Evolutionary conservation across 1,140 invertebrate species (phyloP).

Genomic region (Fopius arisanus): DNA sequence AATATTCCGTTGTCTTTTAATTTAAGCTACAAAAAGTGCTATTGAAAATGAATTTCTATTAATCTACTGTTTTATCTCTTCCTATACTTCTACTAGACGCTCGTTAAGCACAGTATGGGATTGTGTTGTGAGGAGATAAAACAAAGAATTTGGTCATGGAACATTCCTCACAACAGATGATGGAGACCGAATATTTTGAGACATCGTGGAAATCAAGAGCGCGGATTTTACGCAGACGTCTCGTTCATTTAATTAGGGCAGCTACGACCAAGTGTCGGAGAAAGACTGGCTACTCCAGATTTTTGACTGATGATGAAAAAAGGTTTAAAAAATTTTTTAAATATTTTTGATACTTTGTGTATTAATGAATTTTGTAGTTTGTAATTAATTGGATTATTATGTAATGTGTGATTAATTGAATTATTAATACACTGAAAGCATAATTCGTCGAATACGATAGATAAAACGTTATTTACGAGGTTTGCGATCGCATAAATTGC

Average conservation of each 20-base stretch:
- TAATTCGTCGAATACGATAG: too few species aligned
- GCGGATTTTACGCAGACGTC: constrained; percentile 44
- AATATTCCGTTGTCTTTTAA: too few species aligned
- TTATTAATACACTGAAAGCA: too few species aligned
- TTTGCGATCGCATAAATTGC: too few species aligned
- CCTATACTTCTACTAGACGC: background rate
- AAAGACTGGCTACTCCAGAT: constrained; percentile 63
- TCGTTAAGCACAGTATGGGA: too few species aligned
- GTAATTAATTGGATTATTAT: too few species aligned
- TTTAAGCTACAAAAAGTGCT: too few species aligned
- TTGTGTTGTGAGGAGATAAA: background rate
- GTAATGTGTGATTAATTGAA: too few species aligned
- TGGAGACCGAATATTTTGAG: constrained; percentile 56
- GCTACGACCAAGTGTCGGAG: constrained; percentile 45
- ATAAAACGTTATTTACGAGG: too few species aligned
- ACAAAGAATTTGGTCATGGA: constrained; percentile 22
- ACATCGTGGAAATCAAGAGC: constrained; percentile 55
- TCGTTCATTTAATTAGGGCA: constrained; percentile 43
- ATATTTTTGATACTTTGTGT: too few species aligned
- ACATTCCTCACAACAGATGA: constrained; percentile 29
- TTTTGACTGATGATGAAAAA: constrained; percentile 67
- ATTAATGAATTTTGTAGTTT: too few species aligned
- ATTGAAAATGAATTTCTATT: background rate
- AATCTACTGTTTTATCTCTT: background rate
- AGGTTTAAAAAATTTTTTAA: too few species aligned